Percentiles rank a stretch among this genome's conserved stretches.
Evolutionary conservation across 2,797 vertebrate species (phyloP).

Genomic region (Borostomias antarcticus): DNA sequence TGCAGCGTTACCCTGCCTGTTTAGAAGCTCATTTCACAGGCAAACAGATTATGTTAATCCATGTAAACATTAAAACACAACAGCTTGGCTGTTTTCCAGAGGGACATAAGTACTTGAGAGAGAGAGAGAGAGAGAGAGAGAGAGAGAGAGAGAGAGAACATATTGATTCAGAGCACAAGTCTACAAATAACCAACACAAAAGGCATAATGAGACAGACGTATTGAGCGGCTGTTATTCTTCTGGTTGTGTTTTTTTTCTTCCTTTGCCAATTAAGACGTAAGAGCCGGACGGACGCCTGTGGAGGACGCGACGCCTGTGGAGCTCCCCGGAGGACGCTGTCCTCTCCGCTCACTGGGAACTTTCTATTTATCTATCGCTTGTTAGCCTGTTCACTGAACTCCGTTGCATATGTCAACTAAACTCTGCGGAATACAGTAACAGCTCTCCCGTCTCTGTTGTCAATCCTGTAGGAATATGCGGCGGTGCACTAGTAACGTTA

Average conservation of each 20-base stretch:
- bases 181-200: constrained; percentile 75
- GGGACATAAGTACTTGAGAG: constrained; percentile 80
- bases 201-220: constrained; percentile 73
- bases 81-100: constrained; percentile 75
- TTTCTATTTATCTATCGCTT: too few relatives aligned
- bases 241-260: constrained; percentile 14
- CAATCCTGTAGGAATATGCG: too few relatives aligned
- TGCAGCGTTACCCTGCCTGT: constrained; percentile 44
- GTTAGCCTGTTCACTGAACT: too few relatives aligned
- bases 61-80: constrained; percentile 83
- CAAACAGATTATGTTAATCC: constrained; percentile 87
- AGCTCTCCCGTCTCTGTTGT: too few relatives aligned
- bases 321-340: not conserved
- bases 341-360: not conserved
- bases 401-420: too few relatives aligned
- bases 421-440: too few relatives aligned
- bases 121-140: constrained; percentile 49
- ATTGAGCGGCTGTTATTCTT: constrained; percentile 58
- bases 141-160: constrained; percentile 51
- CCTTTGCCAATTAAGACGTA: constrained; percentile 62
- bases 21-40: constrained; percentile 84
- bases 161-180: constrained; percentile 74
- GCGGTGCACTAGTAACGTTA: too few relatives aligned
- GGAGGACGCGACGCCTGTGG: constrained; percentile 22
- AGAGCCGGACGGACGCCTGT: constrained; percentile 38